A percentile compares a stretch with the other conserved stretches of the same genome.
These are phyloP conservation scores for zebrafish (Danio rerio) DNA, from an alignment of 2,113 vertebrate genomes.

Conservation along the genomic window DNA sequence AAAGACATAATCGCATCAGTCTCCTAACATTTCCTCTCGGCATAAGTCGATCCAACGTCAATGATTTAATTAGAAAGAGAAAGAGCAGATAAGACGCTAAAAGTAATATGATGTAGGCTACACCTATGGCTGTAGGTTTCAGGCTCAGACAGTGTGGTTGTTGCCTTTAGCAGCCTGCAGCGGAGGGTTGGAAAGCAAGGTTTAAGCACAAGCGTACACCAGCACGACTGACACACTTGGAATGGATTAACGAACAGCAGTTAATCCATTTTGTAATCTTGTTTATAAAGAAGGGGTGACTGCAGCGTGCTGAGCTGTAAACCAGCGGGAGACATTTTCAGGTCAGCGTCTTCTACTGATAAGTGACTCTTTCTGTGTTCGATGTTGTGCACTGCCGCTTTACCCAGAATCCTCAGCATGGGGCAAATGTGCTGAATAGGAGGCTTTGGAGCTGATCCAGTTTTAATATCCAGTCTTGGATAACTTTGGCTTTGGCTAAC, in stretches of 20 bases:
- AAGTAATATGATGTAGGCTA: background rate
- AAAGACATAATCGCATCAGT: slow-evolving; percentile 31
- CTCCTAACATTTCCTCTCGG: slow-evolving; percentile 23
- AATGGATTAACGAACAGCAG: slow-evolving; percentile 39
- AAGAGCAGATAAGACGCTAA: background rate
- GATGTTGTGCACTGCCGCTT: background rate
- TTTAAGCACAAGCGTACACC: background rate
- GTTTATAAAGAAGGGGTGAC: slow-evolving; percentile 35
- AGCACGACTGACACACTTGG: slow-evolving; percentile 6
- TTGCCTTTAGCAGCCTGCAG: background rate
- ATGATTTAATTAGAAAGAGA: slow-evolving; percentile 23
- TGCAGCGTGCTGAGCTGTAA: slow-evolving; percentile 17
- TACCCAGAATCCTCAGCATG: slow-evolving; percentile 22
- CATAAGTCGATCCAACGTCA: slow-evolving; percentile 30
- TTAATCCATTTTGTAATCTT: slow-evolving; percentile 46
- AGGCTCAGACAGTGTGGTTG: background rate
- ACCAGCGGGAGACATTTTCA: slow-evolving; percentile 32
- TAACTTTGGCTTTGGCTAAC: background rate
- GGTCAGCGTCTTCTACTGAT: slow-evolving; percentile 30
- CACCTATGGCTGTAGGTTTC: background rate
- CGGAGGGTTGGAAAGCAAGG: background rate
- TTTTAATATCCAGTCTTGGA: slow-evolving; percentile 9
- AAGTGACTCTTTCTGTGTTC: slow-evolving; percentile 15
- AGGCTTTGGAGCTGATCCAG: background rate
- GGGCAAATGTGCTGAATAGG: background rate